Evolutionary conservation across 2,113 vertebrate species (phyloP).

Genomic region (Scomber japonicus): DNA sequence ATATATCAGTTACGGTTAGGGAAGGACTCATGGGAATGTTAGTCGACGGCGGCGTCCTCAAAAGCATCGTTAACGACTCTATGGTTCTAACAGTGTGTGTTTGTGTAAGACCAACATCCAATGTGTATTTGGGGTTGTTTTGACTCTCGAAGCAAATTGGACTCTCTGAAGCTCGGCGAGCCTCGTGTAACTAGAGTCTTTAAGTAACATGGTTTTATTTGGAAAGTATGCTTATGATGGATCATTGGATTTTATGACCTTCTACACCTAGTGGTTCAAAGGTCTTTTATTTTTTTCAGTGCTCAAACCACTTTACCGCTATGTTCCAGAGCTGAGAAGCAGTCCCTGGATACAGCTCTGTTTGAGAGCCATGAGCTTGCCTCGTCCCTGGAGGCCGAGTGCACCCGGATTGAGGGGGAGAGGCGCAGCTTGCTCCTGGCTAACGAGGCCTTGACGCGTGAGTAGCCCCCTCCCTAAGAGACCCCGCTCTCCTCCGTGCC

Average conservation of each 20-base stretch:
- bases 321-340: constrained; percentile 85
- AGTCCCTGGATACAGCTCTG: constrained; percentile 85
- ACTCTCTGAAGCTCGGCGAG: constrained; percentile 33
- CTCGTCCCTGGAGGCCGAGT: constrained; percentile 79
- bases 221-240: constrained; percentile 62
- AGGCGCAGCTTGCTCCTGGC: constrained; percentile 69
- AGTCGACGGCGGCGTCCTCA: constrained; percentile 20
- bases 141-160: constrained; percentile 34
- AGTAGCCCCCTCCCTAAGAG: constrained; percentile 72
- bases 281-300: constrained; percentile 41
- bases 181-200: constrained; percentile 62
- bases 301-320: constrained; percentile 48
- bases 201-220: constrained; percentile 73
- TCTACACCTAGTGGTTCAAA: constrained; percentile 67
- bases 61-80: constrained; percentile 37
- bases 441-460: constrained; percentile 87
- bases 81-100: constrained; percentile 24
- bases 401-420: constrained; percentile 82
- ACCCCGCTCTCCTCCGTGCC: constrained; percentile 63
- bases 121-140: constrained; percentile 51
- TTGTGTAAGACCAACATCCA: constrained; percentile 43
- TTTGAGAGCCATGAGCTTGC: constrained; percentile 84
- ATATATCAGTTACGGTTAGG: constrained; percentile 19
- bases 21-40: constrained; percentile 27
- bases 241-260: constrained; percentile 71